Base-by-base conservation (phyloP, 2,113 vertebrate species). In the Centropus unirufus region DNA sequence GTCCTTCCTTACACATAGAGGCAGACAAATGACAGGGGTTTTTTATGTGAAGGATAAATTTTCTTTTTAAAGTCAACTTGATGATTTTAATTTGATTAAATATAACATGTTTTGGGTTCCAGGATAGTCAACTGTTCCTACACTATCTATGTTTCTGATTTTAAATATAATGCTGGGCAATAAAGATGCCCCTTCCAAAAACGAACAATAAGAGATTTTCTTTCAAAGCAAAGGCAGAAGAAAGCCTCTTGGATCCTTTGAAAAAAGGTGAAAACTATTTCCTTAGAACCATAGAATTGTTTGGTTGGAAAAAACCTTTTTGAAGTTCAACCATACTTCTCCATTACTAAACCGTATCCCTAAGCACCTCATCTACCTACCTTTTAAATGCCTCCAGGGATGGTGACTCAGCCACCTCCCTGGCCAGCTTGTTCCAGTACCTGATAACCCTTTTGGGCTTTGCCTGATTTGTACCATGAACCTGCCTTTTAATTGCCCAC, bases 1-100 rank as follows among this genome's bases (percentile, higher is more conserved):
- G 21, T 9, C 21, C 61, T 0, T 0, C 6, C 3, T 67, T 72
- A 40, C 8, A 29, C 11, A 5, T 17, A 36, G 14, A 66, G 16
- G 6, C 66, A 21, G 20, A 26, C 14, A 66, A 44, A 44, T n/a
- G 2, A 51, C 30, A 66, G 21, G 6, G 4, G 2, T 10, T 55
- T 51, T 51, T 46, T 0, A 20, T 21, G 13, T 58, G 16, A 42
- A 67, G 49, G 14, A 74, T 19, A 83, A 54, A 57, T 58, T 63
- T 55, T 66, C 14, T 51, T 66, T 55, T 61, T 40, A 90, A 86
- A 8, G 17, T 64, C 22, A 54, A 26, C 6, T n/a, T 49, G 10
- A 39, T 21, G 39, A 57, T 67, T 67, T 79, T 57, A 63, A 40
- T 69, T 61, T 82, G 15, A 42, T 21, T 46, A 27, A 14, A 12